Evolutionary conservation across 1,140 invertebrate genomes (phyloP).

Genomic region (Orussus abietinus): DNA sequence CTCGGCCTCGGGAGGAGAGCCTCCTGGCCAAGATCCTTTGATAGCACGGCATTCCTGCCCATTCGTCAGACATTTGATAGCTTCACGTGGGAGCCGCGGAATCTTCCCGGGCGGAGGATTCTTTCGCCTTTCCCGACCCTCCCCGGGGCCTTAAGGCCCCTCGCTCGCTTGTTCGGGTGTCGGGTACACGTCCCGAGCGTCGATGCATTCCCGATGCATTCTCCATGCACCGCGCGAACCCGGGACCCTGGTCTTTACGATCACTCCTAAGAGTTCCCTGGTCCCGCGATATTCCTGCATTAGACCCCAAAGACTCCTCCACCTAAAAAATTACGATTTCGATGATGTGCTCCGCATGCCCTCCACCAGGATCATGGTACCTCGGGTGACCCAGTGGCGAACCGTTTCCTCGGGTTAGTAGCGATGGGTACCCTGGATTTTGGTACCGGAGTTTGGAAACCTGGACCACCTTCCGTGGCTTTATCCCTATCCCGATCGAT

Average conservation of each 20-base stretch:
- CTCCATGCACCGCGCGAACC: too few relatives aligned
- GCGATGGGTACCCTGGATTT: slow-evolving; percentile 27
- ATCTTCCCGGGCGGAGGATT: too few relatives aligned
- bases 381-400: too few relatives aligned
- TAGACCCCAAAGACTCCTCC: too few relatives aligned
- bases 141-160: background rate
- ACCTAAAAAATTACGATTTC: too few relatives aligned
- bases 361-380: too few relatives aligned
- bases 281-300: too few relatives aligned
- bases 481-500: too few relatives aligned
- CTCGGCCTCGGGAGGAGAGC: background rate
- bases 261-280: too few relatives aligned
- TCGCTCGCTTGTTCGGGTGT: background rate
- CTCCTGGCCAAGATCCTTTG: slow-evolving; percentile 40
- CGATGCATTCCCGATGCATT: background rate
- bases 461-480: slow-evolving; percentile 17
- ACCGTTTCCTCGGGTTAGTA: too few relatives aligned
- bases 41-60: slow-evolving; percentile 50
- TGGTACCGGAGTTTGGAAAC: slow-evolving; percentile 23
- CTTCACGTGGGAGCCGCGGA: slow-evolving; percentile 45
- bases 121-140: slow-evolving; percentile 6
- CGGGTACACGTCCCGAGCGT: background rate
- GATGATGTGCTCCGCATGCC: too few relatives aligned
- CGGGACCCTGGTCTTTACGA: too few relatives aligned
- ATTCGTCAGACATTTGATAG: slow-evolving; percentile 55